These are phyloP conservation scores for Catharus ustulatus DNA, from an alignment of 2,797 vertebrate species.

Conservation along the genomic window DNA sequence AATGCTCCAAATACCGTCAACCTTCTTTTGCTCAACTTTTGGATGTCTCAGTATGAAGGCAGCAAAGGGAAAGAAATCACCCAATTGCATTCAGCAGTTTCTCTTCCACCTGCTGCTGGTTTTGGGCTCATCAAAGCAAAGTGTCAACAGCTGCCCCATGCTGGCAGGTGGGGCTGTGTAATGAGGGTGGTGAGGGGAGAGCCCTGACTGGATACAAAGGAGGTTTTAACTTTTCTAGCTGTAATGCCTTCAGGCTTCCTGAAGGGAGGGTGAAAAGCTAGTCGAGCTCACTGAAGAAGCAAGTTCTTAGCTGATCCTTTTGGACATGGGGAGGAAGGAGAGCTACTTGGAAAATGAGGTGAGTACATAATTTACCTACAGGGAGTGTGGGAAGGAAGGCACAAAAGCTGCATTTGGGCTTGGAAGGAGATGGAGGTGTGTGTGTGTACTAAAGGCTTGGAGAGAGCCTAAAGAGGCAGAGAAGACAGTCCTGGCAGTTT, in stretches of 20 bases:
- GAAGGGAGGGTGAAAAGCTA: fast-evolving
- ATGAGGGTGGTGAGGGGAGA: neutral
- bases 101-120: neutral
- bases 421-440: neutral
- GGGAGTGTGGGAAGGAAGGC: neutral
- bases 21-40: neutral
- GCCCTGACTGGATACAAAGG: fast-evolving
- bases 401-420: no score
- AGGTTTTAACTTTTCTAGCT: neutral
- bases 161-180: neutral
- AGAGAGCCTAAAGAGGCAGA: neutral
- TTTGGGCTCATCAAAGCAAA: neutral
- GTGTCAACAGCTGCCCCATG: neutral
- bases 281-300: fast-evolving
- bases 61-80: neutral
- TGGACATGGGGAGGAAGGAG: neutral
- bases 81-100: neutral
- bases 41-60: neutral
- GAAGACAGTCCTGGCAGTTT: no score
- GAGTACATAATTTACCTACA: fast-evolving
- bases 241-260: neutral
- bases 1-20: neutral
- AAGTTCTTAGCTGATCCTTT: fast-evolving
- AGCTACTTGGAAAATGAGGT: neutral
- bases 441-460: no score